A percentile compares a stretch with the other conserved stretches of the same genome.
These are phyloP conservation scores for Drosophila lacicola DNA, from an alignment of 2,888 invertebrate genomes.

Conservation along the genomic window DNA sequence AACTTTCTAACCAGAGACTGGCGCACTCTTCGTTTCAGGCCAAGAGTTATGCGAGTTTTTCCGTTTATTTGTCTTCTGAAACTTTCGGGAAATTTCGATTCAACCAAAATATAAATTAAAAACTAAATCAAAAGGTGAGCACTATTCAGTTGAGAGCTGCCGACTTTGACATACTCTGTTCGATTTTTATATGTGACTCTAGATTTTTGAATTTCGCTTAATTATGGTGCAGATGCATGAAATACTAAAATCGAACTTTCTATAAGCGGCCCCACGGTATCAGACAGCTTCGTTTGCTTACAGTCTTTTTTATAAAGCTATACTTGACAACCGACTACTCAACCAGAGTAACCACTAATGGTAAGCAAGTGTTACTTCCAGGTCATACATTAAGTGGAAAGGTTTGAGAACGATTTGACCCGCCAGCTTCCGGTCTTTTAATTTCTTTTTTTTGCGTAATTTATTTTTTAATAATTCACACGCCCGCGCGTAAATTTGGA, in stretches of 20 bases:
- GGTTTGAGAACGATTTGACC: constrained; percentile 12
- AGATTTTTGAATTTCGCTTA: too few species aligned
- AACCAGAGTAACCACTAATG: constrained; percentile 23
- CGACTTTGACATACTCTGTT: background rate
- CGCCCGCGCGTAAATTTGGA: constrained; percentile 64
- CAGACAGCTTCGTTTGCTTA: background rate
- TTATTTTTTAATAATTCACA: constrained; percentile 76
- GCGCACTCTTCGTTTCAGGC: constrained; percentile 39
- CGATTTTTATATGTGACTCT: background rate
- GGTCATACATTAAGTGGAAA: constrained; percentile 36
- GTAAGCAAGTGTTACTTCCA: constrained; percentile 35
- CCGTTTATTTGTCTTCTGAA: constrained; percentile 49
- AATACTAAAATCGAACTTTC: too few species aligned
- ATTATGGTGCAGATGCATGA: too few species aligned
- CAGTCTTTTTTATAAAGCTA: constrained; percentile 19
- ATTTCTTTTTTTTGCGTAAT: constrained; percentile 69
- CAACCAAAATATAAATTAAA: constrained; percentile 2
- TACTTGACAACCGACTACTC: constrained; percentile 34
- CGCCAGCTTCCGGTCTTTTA: constrained; percentile 27
- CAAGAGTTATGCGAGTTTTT: constrained; percentile 49
- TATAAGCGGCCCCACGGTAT: too few species aligned
- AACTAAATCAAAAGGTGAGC: background rate
- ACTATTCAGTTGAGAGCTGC: background rate
- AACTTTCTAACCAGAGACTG: constrained; percentile 49
- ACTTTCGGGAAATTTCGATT: constrained; percentile 4